A percentile compares a stretch with the other conserved stretches of the same genome.
Evolutionary conservation across 2,797 vertebrate species (phyloP).

Genomic region (Craterocephalus amniculus): DNA sequence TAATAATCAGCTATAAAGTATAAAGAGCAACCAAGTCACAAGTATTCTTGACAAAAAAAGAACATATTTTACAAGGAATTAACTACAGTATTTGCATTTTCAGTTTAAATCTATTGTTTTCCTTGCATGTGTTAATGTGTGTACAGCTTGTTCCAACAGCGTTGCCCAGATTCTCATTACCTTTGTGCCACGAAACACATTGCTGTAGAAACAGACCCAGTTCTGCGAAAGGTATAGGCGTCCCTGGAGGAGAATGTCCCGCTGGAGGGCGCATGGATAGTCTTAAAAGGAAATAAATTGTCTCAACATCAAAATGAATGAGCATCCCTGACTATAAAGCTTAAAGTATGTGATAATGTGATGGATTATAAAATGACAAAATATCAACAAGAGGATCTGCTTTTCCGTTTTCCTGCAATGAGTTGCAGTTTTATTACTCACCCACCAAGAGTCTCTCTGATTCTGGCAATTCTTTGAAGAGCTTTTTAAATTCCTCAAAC

Average conservation of each 20-base stretch:
- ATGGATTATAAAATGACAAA: neutral
- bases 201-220: slow-evolving; percentile 95
- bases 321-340: neutral
- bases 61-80: neutral
- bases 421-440: slow-evolving; percentile 68
- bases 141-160: neutral
- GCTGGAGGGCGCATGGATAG: slow-evolving; percentile 93
- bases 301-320: neutral
- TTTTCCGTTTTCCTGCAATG: neutral
- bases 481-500: slow-evolving; percentile 90
- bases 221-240: slow-evolving; percentile 92
- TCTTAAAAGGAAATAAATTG: slow-evolving; percentile 73
- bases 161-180: slow-evolving; percentile 71
- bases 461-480: slow-evolving; percentile 90
- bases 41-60: neutral
- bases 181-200: slow-evolving; percentile 93
- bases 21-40: neutral
- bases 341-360: too few species aligned
- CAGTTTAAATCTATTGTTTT: neutral
- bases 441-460: slow-evolving; percentile 90
- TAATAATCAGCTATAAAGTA: neutral
- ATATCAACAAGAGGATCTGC: neutral
- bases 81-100: neutral
- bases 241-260: slow-evolving; percentile 94
- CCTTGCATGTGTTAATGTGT: neutral